phyloP scores from a whole-genome alignment of 2,888 invertebrate genomes.

The Archaeoteleia sp. region DNA sequence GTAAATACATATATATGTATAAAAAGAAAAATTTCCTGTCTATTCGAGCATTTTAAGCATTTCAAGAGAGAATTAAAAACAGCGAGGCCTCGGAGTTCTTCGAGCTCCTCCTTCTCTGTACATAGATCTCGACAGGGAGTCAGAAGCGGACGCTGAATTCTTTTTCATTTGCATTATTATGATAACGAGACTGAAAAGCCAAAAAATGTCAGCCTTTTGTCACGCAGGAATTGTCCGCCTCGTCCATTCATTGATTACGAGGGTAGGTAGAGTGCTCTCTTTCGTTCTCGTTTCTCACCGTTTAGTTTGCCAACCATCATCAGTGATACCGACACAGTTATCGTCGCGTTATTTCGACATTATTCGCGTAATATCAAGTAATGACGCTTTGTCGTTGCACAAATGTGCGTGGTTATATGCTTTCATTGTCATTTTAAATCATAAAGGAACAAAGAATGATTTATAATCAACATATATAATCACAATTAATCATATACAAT shows the following conservation, averaged over 20 bases:
- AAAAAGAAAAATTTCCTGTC: constrained; percentile 43
- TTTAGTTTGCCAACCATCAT: constrained; percentile 52
- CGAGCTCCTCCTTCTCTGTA: constrained; percentile 52
- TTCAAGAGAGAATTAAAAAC: constrained; percentile 54
- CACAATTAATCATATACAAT: no score
- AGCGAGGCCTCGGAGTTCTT: constrained; percentile 50
- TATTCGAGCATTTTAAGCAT: constrained; percentile 52
- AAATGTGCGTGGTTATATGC: no score
- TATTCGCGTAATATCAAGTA: constrained; percentile 43
- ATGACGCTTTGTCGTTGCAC: constrained; percentile 35
- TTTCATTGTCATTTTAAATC: no score
- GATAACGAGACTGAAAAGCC: constrained; percentile 73
- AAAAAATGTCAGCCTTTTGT: constrained; percentile 70
- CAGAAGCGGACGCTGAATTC: constrained; percentile 63
- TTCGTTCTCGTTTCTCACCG: constrained; percentile 50
- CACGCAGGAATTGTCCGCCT: constrained; percentile 70
- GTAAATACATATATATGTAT: constrained; percentile 25
- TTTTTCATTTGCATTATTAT: constrained; percentile 73
- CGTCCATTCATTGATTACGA: constrained; percentile 71
- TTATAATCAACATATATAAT: no score
- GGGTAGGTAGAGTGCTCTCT: constrained; percentile 55
- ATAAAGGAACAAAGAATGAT: no score
- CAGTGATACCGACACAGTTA: constrained; percentile 50
- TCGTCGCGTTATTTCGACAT: constrained; percentile 47
- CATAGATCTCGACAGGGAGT: constrained; percentile 52